phyloP scores from a whole-genome alignment of 2,888 invertebrate species.

The Plebejus anna region DNA sequence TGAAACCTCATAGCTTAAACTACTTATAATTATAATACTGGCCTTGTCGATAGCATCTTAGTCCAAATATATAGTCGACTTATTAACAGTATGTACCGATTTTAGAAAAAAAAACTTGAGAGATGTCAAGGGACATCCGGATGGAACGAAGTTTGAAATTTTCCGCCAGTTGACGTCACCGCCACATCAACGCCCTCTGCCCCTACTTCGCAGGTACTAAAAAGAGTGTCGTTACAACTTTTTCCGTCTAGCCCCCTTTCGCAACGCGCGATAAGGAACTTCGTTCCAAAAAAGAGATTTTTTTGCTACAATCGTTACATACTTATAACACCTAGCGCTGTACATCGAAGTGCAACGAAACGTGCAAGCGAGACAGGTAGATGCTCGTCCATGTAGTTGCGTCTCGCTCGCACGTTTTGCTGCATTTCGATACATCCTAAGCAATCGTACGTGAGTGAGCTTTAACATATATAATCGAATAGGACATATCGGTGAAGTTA shows the following conservation, averaged over 20 bases:
- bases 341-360: background rate
- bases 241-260: too few species aligned
- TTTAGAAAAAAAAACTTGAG: background rate
- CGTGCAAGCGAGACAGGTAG: background rate
- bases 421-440: background rate
- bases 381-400: constrained; percentile 7
- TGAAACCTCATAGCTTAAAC: background rate
- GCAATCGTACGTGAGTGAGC: constrained; percentile 13
- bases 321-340: background rate
- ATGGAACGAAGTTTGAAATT: too few species aligned
- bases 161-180: too few species aligned
- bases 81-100: background rate
- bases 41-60: background rate
- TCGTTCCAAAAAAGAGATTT: too few species aligned
- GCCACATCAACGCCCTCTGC: too few species aligned
- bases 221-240: too few species aligned
- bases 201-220: too few species aligned
- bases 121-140: too few species aligned
- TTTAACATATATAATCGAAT: constrained; percentile 4
- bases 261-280: too few species aligned
- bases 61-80: background rate
- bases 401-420: background rate
- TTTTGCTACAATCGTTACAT: background rate
- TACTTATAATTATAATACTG: background rate
- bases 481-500: constrained; percentile 18